These are phyloP conservation scores for Slavum lentiscoides DNA, from an alignment of 2,888 invertebrate species.

Conservation along the genomic window DNA sequence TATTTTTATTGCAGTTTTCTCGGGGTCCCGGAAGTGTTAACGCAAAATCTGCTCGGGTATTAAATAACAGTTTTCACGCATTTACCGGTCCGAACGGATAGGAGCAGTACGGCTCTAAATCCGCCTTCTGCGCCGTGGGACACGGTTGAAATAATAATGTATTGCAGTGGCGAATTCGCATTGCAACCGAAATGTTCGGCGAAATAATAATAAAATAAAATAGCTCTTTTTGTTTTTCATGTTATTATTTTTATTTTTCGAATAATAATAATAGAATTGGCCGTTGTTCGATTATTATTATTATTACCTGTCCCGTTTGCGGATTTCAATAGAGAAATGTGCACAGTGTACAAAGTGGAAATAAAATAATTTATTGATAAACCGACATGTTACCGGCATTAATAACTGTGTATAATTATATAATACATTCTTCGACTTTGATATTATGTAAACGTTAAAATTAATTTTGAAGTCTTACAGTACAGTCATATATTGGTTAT, in stretches of 20 bases:
- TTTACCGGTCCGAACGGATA: background rate
- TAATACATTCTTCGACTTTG: background rate
- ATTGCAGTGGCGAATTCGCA: conserved; percentile 25
- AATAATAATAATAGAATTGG: conserved; percentile 22
- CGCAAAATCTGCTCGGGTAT: conserved; percentile 9
- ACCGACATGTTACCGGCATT: background rate
- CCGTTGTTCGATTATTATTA: conserved; percentile 1
- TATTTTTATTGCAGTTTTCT: conserved; percentile 36
- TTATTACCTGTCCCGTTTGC: background rate
- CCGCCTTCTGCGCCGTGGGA: conserved; percentile 25
- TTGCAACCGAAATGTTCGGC: conserved; percentile 14
- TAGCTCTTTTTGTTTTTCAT: background rate
- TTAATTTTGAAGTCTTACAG: too few relatives aligned
- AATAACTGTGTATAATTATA: background rate
- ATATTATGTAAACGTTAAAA: background rate
- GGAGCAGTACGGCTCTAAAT: conserved; percentile 14
- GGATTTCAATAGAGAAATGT: background rate
- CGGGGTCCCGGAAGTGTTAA: conserved; percentile 27
- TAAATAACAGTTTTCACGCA: conserved; percentile 39
- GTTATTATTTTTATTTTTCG: background rate
- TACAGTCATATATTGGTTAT: background rate
- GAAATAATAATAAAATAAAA: conserved; percentile 35
- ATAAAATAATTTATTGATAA: background rate
- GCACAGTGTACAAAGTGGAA: background rate
- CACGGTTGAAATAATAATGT: conserved; percentile 38